Percentiles rank a stretch among this genome's conserved stretches.
phyloP scores from a whole-genome alignment of 2,113 vertebrate genomes.

The Clarias macrocephalus region DNA sequence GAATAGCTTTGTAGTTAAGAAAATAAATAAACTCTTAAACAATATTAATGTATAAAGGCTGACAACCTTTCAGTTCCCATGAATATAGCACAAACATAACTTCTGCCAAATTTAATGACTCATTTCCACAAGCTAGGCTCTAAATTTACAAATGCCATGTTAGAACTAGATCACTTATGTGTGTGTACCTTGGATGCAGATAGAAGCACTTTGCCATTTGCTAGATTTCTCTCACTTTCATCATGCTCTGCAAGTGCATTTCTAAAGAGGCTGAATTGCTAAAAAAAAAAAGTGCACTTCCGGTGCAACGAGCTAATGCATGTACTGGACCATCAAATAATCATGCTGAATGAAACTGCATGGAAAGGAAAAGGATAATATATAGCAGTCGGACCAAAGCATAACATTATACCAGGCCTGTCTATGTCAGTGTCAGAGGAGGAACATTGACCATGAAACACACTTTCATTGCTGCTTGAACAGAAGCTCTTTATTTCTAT shows the following conservation, averaged over 20 bases:
- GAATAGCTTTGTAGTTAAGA: conserved; percentile 4
- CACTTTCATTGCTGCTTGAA: conserved; percentile 40
- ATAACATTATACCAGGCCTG: conserved; percentile 47
- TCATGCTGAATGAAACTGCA: background rate
- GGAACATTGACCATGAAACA: background rate
- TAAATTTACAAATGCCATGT: conserved; percentile 32
- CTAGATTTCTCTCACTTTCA: conserved; percentile 13
- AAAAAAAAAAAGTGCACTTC: background rate
- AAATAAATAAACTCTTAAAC: conserved; percentile 23
- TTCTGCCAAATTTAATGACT: conserved; percentile 13
- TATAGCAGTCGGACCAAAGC: background rate
- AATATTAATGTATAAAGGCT: conserved; percentile 21
- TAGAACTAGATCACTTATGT: conserved; percentile 11
- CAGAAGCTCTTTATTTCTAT: conserved; percentile 68
- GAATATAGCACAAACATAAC: conserved; percentile 7
- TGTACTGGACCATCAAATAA: background rate
- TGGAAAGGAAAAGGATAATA: background rate
- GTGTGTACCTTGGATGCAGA: conserved; percentile 32
- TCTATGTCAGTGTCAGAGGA: conserved; percentile 60
- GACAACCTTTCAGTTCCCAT: conserved; percentile 28
- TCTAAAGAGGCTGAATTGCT: background rate
- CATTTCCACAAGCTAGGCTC: conserved; percentile 29
- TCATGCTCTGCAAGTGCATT: conserved; percentile 10
- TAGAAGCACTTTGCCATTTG: conserved; percentile 4
- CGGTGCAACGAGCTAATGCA: conserved; percentile 5